Base-by-base conservation (phyloP, 2,113 vertebrate genomes). In the Sterrhoptilus dennistouni region DNA sequence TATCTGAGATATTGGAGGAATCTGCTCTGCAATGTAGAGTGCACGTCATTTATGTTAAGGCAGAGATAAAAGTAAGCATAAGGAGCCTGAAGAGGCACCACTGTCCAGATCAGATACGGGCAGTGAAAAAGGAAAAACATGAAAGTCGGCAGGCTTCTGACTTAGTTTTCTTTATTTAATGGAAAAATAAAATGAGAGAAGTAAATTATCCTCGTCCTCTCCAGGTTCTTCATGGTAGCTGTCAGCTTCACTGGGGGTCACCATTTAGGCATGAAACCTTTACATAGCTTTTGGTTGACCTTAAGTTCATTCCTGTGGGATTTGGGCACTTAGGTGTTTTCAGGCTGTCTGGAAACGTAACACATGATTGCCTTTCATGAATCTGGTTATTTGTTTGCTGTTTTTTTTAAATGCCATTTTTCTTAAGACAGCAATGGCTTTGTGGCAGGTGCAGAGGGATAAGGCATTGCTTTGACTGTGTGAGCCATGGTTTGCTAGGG, bases 31-130 rank as follows among this genome's bases (percentile, higher is more conserved):
- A 59, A 21, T 36, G 40, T 70, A 60, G 42, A 72, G 23, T 59
- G 42, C 47, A 28, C 2, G 21, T 91, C 2, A 5, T 79, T 88
- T 53, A 16, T 79, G 17, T 23, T 90, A 69, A 86, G 42, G 50
- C 42, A 76, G 49, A 52, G 83, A 49, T 71, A 63, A 86, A 76
- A 91, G 31, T 42, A 50, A 66, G 60, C 13, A 8, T 74, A 54
- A 71, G 21, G 63, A 74, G 19, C 20, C 52, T 87, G 40, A 85
- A 92, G n/a, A 90, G 49, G 61, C 82, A 79, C 15, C 44, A 15
- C 13, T 87, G 80, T 60, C 83, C 88, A 89, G 40, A 80, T 92
- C 72, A 89, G 84, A 77, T 94, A 81, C 56, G 80, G 68, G 74
- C 57, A 84, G 21, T 63, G 40, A 65, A 91, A 87, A 85, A 93